Conservation (phyloP, 23 tunicate genomes). For the Halocynthia roretzi region DNA sequence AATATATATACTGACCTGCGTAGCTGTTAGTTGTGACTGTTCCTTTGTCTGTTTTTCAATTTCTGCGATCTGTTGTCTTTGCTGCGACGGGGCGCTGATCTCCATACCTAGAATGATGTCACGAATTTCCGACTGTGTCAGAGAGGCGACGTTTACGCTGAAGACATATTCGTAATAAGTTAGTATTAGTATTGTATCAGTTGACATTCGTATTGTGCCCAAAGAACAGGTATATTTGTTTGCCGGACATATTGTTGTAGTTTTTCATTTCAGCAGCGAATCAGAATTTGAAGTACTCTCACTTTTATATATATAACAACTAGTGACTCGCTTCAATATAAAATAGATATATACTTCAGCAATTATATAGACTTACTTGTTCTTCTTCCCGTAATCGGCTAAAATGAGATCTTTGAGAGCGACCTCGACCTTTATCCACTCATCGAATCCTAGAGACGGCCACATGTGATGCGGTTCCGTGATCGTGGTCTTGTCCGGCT, state of each 20-base stretch:
- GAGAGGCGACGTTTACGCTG: slow-evolving; percentile 98
- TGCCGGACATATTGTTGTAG: no score
- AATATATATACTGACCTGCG: slow-evolving; percentile 46
- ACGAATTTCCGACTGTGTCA: slow-evolving; percentile 99
- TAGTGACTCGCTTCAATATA: no score
- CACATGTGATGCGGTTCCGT: slow-evolving; percentile 99
- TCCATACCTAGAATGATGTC: slow-evolving; percentile 99
- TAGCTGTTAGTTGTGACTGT: slow-evolving; percentile 99
- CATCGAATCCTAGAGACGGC: slow-evolving; percentile 96
- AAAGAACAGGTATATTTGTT: no score
- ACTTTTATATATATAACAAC: no score
- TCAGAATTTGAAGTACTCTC: no score
- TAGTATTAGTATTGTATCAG: no score
- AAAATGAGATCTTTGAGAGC: slow-evolving; percentile 97
- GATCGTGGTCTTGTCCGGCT: slow-evolving; percentile 99
- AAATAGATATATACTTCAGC: neutral
- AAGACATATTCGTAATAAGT: neutral
- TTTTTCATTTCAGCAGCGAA: no score
- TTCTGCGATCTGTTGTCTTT: slow-evolving; percentile 98
- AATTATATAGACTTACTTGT: slow-evolving; percentile 60
- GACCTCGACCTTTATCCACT: slow-evolving; percentile 99
- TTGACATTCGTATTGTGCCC: no score
- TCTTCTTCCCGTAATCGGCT: slow-evolving; percentile 99
- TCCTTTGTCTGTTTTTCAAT: slow-evolving; percentile 98
- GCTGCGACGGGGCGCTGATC: slow-evolving; percentile 99